phyloP scores from a whole-genome alignment of 2,113 vertebrate species.

The Lota lota region DNA sequence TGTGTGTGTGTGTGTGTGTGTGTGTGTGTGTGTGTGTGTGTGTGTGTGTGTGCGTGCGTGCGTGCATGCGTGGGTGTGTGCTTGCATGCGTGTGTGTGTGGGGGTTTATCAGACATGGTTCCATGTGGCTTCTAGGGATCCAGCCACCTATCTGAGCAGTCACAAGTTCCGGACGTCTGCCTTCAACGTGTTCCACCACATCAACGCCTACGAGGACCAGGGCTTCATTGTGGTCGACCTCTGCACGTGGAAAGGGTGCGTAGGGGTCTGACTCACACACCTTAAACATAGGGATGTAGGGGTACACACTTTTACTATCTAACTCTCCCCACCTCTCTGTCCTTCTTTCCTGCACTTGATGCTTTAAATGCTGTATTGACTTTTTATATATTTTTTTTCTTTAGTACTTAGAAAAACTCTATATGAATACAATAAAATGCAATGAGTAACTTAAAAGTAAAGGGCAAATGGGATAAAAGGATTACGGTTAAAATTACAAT shows the following conservation, averaged over 20 bases:
- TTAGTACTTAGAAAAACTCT: no score
- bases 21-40: not conserved
- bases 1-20: not conserved
- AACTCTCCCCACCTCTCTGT: no score
- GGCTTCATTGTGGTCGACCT: conserved; percentile 83
- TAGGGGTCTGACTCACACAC: no score
- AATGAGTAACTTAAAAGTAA: no score
- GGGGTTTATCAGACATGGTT: conserved; percentile 77
- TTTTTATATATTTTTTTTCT: no score
- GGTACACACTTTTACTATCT: no score
- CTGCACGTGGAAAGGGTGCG: conserved; percentile 88
- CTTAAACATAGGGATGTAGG: no score
- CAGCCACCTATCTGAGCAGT: conserved; percentile 73
- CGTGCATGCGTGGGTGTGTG: not conserved
- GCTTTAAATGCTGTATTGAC: no score
- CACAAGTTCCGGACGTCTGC: conserved; percentile 82
- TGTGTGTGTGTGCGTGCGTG: not conserved
- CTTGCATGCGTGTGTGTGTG: not conserved
- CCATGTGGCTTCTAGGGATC: conserved; percentile 82
- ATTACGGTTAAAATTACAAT: not conserved
- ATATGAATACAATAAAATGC: no score
- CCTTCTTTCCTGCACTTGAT: no score
- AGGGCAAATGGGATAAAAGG: no score
- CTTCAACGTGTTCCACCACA: conserved; percentile 88
- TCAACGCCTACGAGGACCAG: conserved; percentile 84